phyloP scores from a whole-genome alignment of 2,888 invertebrate genomes.

The Lepeophtheirus nordmannii region DNA sequence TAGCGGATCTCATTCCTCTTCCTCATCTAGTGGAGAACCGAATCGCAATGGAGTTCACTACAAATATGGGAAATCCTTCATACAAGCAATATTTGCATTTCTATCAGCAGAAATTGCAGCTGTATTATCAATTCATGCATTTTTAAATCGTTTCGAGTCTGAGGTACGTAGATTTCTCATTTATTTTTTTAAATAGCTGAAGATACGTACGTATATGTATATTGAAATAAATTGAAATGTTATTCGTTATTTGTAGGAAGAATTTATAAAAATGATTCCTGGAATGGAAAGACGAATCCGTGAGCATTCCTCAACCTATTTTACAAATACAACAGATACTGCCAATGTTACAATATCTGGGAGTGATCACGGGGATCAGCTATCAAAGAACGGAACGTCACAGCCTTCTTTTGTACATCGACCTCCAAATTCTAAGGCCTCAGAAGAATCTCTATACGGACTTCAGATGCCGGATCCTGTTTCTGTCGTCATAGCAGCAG shows the following conservation, averaged over 20 bases:
- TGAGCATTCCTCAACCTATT: background rate
- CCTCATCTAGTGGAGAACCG: too few species aligned
- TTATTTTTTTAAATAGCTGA: background rate
- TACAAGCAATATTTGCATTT: conserved; percentile 14
- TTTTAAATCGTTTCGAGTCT: conserved; percentile 20
- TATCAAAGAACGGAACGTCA: too few species aligned
- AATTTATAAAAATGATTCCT: conserved; percentile 12
- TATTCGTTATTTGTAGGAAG: conserved; percentile 6
- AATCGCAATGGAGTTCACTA: conserved; percentile 11
- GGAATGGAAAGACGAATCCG: conserved; percentile 15
- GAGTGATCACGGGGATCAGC: too few species aligned
- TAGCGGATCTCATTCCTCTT: too few species aligned
- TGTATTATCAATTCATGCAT: conserved; percentile 1
- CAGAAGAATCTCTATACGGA: too few species aligned
- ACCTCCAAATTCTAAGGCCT: too few species aligned
- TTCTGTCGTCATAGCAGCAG: too few species aligned
- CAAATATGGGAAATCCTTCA: conserved; percentile 15
- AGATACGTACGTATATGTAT: background rate
- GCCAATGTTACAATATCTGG: too few species aligned
- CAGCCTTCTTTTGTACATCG: too few species aligned
- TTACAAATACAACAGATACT: too few species aligned
- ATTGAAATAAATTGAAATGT: background rate
- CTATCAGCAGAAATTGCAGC: conserved; percentile 11
- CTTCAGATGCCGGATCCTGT: too few species aligned
- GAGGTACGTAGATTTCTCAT: background rate